A percentile compares a stretch with the other conserved stretches of the same genome.
These are phyloP conservation scores for Samia ricini DNA, from an alignment of 1,140 invertebrate genomes.

Conservation along the genomic window DNA sequence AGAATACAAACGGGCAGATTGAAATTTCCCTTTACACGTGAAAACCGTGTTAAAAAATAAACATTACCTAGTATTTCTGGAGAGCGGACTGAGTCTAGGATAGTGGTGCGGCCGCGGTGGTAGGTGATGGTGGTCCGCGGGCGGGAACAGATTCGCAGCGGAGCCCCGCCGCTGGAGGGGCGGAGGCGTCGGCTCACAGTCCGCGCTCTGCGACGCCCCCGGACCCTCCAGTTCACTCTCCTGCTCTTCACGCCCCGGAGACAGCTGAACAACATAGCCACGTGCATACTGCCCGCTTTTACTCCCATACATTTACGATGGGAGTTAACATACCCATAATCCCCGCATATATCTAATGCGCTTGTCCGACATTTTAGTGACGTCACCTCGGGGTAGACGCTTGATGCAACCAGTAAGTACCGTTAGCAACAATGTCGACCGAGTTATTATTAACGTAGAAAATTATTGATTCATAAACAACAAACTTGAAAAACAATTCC, in stretches of 20 bases:
- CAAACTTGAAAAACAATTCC: too few species aligned
- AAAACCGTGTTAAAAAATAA: too few species aligned
- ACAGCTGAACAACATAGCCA: slow-evolving; percentile 78
- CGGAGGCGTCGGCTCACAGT: slow-evolving; percentile 95
- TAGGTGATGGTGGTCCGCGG: slow-evolving; percentile 54
- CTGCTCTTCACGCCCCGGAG: slow-evolving; percentile 87
- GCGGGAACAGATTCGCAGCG: slow-evolving; percentile 93
- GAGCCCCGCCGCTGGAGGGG: slow-evolving; percentile 93
- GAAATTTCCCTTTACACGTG: too few species aligned
- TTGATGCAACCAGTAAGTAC: too few species aligned
- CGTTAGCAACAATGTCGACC: too few species aligned
- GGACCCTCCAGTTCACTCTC: slow-evolving; percentile 86
- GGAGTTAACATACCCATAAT: neutral
- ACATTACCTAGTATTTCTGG: slow-evolving; percentile 81
- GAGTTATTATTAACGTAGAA: too few species aligned
- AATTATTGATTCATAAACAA: too few species aligned
- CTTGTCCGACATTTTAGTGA: too few species aligned
- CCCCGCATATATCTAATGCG: neutral
- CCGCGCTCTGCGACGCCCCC: slow-evolving; percentile 92
- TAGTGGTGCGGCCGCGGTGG: slow-evolving; percentile 77
- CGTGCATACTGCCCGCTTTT: neutral
- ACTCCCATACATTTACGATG: slow-evolving; percentile 1
- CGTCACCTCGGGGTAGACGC: too few species aligned
- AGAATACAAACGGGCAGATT: too few species aligned
- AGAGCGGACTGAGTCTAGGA: slow-evolving; percentile 86